These are phyloP conservation scores for Peromyscus nudipes DNA, from an alignment of 2,797 vertebrate genomes.

Conservation along the genomic window DNA sequence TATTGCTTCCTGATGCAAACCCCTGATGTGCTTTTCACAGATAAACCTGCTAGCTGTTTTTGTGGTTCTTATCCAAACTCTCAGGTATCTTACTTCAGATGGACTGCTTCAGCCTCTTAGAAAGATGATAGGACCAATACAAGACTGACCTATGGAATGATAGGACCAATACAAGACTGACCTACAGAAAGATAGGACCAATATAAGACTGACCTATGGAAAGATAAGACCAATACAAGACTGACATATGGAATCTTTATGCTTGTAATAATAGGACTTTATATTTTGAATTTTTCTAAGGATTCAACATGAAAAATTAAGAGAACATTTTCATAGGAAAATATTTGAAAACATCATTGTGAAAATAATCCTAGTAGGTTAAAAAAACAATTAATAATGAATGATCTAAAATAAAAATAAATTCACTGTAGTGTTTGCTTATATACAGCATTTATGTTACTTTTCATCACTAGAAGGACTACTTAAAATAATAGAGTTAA, in stretches of 20 bases:
- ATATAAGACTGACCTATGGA: not conserved
- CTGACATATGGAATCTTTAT: not conserved
- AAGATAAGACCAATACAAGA: not conserved
- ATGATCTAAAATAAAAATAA: not conserved
- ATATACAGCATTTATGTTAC: too few species aligned
- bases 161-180: not conserved
- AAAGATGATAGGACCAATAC: not conserved
- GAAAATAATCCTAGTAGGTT: not conserved
- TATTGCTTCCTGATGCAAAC: not conserved
- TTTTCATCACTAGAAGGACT: not conserved
- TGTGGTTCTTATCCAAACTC: not conserved
- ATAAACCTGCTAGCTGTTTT: not conserved
- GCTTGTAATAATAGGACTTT: not conserved
- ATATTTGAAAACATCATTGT: not conserved
- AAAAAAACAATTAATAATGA: not conserved
- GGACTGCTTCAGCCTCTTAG: not conserved
- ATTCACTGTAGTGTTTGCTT: not conserved
- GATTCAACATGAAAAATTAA: not conserved
- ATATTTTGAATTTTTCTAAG: not conserved
- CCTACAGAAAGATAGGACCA: not conserved
- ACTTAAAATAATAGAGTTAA: not conserved
- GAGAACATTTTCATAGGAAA: not conserved
- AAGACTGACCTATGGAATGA: not conserved
- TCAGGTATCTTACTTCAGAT: rapidly evolving
- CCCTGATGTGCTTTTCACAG: too few species aligned